phyloP scores from a whole-genome alignment of 2,113 vertebrate species.

The Stegostoma tigrinum region DNA sequence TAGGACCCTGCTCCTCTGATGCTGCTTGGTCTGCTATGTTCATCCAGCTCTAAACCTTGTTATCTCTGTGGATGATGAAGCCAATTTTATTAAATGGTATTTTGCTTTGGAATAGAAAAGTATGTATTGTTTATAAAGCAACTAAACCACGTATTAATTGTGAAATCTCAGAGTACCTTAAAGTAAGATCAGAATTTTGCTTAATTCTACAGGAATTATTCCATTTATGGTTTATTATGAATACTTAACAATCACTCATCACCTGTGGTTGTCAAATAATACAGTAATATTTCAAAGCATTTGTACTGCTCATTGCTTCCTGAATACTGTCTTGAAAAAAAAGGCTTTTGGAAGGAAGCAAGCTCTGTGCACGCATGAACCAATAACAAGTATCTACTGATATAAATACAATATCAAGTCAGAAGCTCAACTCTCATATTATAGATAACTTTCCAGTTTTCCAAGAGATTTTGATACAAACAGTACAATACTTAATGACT shows the following conservation, averaged over 20 bases:
- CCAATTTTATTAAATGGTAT: not conserved
- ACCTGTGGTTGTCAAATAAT: not conserved
- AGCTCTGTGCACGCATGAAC: not conserved
- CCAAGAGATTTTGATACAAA: not conserved
- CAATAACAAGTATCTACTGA: not conserved
- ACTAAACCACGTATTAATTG: not conserved
- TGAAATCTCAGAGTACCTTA: not conserved
- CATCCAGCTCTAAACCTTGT: no score
- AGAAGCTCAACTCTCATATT: not conserved
- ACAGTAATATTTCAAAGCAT: not conserved
- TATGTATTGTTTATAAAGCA: not conserved
- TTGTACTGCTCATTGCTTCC: not conserved
- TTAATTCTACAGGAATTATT: not conserved
- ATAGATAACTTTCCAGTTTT: not conserved
- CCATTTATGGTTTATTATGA: not conserved
- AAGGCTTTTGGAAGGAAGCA: not conserved
- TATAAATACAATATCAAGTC: not conserved
- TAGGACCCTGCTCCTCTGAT: no score
- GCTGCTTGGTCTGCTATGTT: no score
- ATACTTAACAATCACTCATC: not conserved
- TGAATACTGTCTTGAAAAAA: not conserved
- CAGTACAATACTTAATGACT: not conserved
- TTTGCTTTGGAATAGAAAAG: not conserved
- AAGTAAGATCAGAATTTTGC: not conserved
- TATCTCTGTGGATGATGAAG: not conserved